Conservation (phyloP, 2,888 invertebrate genomes). For the Pseudococcus longispinus region DNA sequence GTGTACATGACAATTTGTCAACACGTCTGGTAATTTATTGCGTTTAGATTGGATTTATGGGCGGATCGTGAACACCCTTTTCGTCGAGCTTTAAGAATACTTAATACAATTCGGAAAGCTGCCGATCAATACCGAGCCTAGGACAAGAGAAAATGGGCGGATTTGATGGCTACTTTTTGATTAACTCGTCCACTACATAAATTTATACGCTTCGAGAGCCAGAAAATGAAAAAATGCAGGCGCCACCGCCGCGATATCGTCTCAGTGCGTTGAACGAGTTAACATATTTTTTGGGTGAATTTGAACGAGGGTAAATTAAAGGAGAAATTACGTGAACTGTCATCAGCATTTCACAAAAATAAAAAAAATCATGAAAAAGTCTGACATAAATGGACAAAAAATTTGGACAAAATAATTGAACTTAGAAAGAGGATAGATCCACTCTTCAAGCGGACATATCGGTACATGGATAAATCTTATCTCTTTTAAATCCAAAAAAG, state of each 20-base stretch:
- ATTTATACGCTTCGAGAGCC: not conserved
- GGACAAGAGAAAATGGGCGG: conserved; percentile 23
- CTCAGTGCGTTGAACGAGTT: not conserved
- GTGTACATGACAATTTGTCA: conserved; percentile 29
- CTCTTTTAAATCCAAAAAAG: too few relatives aligned
- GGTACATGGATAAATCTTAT: too few relatives aligned
- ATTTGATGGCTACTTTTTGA: conserved; percentile 26
- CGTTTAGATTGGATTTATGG: conserved; percentile 38
- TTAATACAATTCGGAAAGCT: conserved; percentile 30
- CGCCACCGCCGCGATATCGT: not conserved
- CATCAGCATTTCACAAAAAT: not conserved
- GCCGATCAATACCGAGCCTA: conserved; percentile 34
- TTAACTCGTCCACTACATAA: not conserved
- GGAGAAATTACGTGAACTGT: not conserved
- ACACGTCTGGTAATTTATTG: conserved; percentile 32
- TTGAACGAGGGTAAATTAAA: not conserved
- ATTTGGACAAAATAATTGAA: too few relatives aligned
- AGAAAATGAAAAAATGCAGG: not conserved
- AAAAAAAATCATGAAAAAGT: not conserved
- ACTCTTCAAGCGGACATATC: too few relatives aligned
- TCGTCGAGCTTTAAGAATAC: conserved; percentile 35
- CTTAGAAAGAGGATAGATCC: too few relatives aligned
- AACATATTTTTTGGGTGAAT: not conserved
- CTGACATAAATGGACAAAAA: too few relatives aligned
- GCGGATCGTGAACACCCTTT: conserved; percentile 39